A percentile compares a stretch with the other conserved stretches of the same genome.
Conservation (phyloP, 2,797 vertebrate genomes). For the Clarias platycephalus region DNA sequence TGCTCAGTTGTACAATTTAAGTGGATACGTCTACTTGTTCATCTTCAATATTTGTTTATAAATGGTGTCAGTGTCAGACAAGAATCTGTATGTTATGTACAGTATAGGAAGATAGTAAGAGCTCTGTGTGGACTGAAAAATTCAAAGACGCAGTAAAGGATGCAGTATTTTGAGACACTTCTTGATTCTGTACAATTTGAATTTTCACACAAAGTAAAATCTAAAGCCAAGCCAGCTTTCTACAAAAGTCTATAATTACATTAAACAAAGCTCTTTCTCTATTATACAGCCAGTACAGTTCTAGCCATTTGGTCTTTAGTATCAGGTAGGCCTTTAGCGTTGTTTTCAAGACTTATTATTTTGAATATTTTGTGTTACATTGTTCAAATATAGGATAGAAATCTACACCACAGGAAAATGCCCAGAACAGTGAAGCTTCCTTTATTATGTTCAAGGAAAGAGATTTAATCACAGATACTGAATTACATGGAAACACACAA, state of each 20-base stretch:
- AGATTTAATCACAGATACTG: background rate
- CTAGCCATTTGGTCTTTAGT: background rate
- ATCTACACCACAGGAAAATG: background rate
- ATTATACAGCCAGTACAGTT: background rate
- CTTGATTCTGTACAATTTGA: background rate
- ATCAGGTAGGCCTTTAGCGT: background rate
- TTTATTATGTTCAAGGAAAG: background rate
- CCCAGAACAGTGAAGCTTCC: background rate
- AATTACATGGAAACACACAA: background rate
- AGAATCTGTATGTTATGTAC: background rate
- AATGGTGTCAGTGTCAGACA: background rate
- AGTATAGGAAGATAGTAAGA: background rate
- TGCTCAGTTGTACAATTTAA: background rate
- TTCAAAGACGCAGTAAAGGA: background rate
- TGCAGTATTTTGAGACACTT: background rate
- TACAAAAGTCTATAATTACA: background rate
- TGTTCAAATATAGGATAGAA: background rate
- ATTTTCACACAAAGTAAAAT: background rate
- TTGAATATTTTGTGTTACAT: background rate
- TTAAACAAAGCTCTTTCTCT: background rate
- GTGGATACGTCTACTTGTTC: constrained; percentile 1
- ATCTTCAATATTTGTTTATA: constrained; percentile 1
- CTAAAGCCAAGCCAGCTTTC: background rate
- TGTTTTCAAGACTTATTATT: constrained; percentile 1
- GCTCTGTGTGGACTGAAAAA: background rate